Conservation (phyloP, 2,113 vertebrate genomes). For the Semicossyphus pulcher region DNA sequence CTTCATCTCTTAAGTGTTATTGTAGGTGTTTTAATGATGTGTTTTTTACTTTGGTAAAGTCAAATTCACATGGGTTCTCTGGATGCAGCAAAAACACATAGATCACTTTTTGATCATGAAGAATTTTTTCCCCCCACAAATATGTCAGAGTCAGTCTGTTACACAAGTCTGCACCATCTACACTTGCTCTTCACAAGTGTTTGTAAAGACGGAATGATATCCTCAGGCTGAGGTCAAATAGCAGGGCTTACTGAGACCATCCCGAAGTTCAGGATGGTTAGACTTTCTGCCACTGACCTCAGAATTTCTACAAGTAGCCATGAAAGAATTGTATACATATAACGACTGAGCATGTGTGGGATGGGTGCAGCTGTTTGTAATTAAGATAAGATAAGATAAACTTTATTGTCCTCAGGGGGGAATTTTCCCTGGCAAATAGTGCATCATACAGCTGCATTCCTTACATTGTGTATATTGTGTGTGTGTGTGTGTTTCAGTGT, state of each 20-base stretch:
- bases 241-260: conserved; percentile 15
- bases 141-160: background rate
- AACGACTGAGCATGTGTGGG: background rate
- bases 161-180: background rate
- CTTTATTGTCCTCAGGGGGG: no score
- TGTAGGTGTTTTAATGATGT: background rate
- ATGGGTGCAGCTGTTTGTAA: background rate
- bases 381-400: background rate
- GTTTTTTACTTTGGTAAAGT: no score
- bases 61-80: no score
- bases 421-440: background rate
- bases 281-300: conserved; percentile 10
- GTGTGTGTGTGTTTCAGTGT: background rate
- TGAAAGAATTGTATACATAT: background rate
- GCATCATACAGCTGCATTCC: background rate
- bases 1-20: background rate
- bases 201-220: conserved; percentile 24
- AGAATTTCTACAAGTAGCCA: background rate
- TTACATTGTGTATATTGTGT: background rate
- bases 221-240: conserved; percentile 53
- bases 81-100: no score
- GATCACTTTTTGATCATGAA: background rate
- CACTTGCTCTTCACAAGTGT: background rate
- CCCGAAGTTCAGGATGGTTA: conserved; percentile 8
- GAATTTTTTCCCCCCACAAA: background rate